Base-by-base conservation (phyloP, 1,140 invertebrate genomes). In the Microplitis demolitor region DNA sequence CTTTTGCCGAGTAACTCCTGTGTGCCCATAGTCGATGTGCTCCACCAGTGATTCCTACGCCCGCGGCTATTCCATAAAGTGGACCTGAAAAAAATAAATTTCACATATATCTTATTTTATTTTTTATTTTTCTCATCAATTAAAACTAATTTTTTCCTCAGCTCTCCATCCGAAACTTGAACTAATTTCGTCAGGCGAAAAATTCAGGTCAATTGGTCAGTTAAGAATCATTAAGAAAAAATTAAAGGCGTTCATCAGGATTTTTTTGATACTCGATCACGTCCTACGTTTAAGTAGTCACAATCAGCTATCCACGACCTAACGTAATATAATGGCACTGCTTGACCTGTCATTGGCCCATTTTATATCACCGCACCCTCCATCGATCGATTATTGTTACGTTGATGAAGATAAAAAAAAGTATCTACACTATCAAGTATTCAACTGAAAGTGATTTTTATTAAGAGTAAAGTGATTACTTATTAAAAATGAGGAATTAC, bases 1-100 rank as follows among this genome's bases (percentile, higher is more conserved):
- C 82, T 79, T 90, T 92, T 3, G 95, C 95, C 77, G 94, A 94
- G 85, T 95, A 97, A 35, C 93, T 89, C 76, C 90, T 89, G 81
- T 97, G 95, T 9, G 94, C 88, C 93, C 94, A 97, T 33, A 96
- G 88, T 61, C 95, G 89, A 86, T 97, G 95, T 14, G 92, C 92
- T 39, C 95, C 95, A 5, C 93, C 94, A 6, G 95, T 97, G 56
- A 97, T 88, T 54, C 92, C 92, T 13, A 91, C 75, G 4, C 90
- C 92, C 24, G 84, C 31, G 3, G 54, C 35, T 9, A 77, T 9
- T 24, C 78, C 79, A 64, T 78, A 82, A 8, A 58, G 5, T 3
- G 76, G 35, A 70, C 37, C 84, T 82, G 37, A 74, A 71, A 71
- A 16, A 66, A 14, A 69, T 24, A 31, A 16, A 63, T 67, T 16